Percentiles rank a stretch among this genome's conserved stretches.
phyloP scores from a whole-genome alignment of 1,140 invertebrate species.

The Leptonema lineaticorne region DNA sequence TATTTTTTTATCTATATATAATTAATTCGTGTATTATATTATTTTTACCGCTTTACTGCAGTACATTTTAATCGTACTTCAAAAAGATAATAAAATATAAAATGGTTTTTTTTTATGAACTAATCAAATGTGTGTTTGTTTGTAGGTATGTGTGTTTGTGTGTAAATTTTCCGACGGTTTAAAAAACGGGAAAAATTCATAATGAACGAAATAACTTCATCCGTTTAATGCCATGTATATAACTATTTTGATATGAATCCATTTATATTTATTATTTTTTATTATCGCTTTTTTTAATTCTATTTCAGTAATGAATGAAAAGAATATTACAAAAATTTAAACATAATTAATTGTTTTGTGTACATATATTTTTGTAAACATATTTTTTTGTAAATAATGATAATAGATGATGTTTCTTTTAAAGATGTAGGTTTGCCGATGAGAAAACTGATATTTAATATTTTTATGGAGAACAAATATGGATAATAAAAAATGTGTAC shows the following conservation, averaged over 20 bases:
- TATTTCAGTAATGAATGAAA: too few relatives aligned
- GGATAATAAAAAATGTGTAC: neutral
- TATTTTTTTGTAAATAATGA: slow-evolving; percentile 5
- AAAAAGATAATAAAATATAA: too few relatives aligned
- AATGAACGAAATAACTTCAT: slow-evolving; percentile 3
- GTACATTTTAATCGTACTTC: too few relatives aligned
- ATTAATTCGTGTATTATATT: too few relatives aligned
- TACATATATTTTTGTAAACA: slow-evolving; percentile 14
- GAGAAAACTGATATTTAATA: slow-evolving; percentile 2
- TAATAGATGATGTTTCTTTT: too few relatives aligned
- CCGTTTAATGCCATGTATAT: slow-evolving; percentile 13
- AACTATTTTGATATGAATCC: slow-evolving; percentile 6
- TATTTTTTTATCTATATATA: too few relatives aligned
- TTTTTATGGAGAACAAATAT: neutral
- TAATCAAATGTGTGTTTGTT: too few relatives aligned
- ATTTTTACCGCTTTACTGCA: too few relatives aligned
- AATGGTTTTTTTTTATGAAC: too few relatives aligned
- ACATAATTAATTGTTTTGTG: slow-evolving; percentile 1
- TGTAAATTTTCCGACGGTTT: slow-evolving; percentile 3
- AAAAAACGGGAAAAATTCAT: slow-evolving; percentile 6
- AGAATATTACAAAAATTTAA: neutral
- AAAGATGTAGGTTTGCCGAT: neutral
- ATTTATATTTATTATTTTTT: slow-evolving; percentile 13
- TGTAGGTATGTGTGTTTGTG: too few relatives aligned
- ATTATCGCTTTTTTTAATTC: slow-evolving; percentile 11